Percentiles rank a stretch among this genome's conserved stretches.
These are phyloP conservation scores for Tyto alba DNA, from an alignment of 2,113 vertebrate species.

Conservation along the genomic window DNA sequence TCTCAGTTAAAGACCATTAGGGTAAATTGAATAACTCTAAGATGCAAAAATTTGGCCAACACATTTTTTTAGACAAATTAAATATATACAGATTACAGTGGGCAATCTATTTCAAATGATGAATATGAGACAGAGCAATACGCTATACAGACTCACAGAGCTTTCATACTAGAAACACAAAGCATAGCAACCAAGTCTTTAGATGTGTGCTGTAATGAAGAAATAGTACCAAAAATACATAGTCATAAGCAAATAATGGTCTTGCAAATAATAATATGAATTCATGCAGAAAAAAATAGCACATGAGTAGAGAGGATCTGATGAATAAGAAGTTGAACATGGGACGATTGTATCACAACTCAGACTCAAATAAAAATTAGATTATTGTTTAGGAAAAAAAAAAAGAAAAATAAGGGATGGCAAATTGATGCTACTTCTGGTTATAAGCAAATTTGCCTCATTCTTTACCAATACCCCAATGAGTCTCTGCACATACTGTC, in stretches of 20 bases:
- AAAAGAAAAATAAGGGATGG: not conserved
- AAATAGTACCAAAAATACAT: not conserved
- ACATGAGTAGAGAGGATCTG: not conserved
- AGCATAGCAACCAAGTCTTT: not conserved
- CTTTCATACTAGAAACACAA: not conserved
- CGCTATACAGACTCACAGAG: not conserved
- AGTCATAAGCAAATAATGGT: not conserved
- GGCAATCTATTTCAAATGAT: conserved; percentile 28
- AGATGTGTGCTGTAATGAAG: not conserved
- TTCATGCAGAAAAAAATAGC: fast-evolving
- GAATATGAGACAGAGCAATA: not conserved
- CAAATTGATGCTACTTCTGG: not conserved
- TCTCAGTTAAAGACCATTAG: conserved; percentile 72
- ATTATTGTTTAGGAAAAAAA: not conserved
- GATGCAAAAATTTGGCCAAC: conserved; percentile 61
- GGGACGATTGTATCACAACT: not conserved
- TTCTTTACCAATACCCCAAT: not conserved
- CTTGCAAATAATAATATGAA: not conserved
- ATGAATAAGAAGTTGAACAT: not conserved
- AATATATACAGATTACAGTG: not conserved
- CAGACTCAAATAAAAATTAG: not conserved
- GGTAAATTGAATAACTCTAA: conserved; percentile 69
- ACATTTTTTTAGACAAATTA: conserved; percentile 60
- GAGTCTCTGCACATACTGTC: not conserved
- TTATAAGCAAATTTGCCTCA: not conserved